Percentiles rank a stretch among this genome's conserved stretches.
Evolutionary conservation across 2,113 vertebrate genomes (phyloP).

Genomic region (Gila orcuttii): DNA sequence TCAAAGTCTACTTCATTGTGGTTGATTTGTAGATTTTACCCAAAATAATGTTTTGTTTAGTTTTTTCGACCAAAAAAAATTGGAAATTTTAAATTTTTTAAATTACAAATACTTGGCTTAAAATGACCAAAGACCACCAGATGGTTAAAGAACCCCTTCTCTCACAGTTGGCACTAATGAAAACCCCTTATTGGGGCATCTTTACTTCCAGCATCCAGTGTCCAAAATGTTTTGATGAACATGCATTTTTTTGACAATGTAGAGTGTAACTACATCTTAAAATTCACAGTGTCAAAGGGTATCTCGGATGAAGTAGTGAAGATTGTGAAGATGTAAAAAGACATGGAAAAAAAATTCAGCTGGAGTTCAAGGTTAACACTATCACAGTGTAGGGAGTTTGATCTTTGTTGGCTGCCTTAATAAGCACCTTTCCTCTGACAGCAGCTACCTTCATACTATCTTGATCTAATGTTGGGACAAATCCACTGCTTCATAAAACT

Average conservation of each 20-base stretch:
- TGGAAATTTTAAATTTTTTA: too few relatives aligned
- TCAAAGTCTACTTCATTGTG: too few relatives aligned
- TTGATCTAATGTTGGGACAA: neutral
- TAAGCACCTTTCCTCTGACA: neutral
- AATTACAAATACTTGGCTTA: neutral
- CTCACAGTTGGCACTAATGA: neutral
- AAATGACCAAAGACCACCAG: neutral
- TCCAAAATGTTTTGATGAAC: too few relatives aligned
- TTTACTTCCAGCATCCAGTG: neutral
- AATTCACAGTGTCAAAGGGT: neutral
- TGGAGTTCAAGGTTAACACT: neutral
- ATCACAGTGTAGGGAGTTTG: conserved; percentile 2
- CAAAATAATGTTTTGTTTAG: too few relatives aligned
- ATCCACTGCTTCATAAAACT: neutral
- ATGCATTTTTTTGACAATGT: neutral
- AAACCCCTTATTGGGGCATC: neutral
- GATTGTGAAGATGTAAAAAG: neutral
- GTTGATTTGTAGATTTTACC: too few relatives aligned
- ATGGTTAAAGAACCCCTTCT: neutral
- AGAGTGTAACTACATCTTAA: neutral
- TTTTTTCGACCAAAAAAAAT: too few relatives aligned
- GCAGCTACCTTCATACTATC: neutral
- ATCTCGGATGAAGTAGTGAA: neutral
- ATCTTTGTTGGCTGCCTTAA: neutral
- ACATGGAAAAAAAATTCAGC: neutral